A percentile compares a stretch with the other conserved stretches of the same genome.
These are phyloP conservation scores for Eonycteris spelaea DNA, from an alignment of 2,113 vertebrate species.

Conservation along the genomic window DNA sequence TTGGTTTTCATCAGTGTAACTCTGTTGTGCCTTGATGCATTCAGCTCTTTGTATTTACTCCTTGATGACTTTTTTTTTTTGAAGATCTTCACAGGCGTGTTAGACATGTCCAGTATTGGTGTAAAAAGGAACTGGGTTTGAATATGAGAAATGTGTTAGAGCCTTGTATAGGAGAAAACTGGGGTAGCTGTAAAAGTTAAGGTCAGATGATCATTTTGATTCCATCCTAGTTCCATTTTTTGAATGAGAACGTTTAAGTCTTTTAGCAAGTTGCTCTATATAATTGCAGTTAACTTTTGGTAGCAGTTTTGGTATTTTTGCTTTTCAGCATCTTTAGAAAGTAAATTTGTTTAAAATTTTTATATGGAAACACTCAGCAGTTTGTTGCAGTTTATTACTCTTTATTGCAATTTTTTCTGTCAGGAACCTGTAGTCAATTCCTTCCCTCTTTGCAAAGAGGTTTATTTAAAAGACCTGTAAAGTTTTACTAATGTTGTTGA, in stretches of 20 bases:
- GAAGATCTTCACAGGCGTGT: background rate
- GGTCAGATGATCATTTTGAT: background rate
- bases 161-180: background rate
- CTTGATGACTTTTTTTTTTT: background rate
- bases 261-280: background rate
- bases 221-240: background rate
- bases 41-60: background rate
- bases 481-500: background rate
- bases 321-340: background rate
- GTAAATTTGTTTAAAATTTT: constrained; percentile 15
- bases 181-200: background rate
- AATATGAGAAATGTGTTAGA: background rate
- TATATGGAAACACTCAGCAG: background rate
- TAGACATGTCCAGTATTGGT: background rate
- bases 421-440: background rate
- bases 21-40: background rate
- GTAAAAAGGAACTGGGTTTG: background rate
- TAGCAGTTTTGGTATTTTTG: background rate
- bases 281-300: background rate
- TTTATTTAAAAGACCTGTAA: background rate
- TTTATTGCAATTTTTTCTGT: background rate
- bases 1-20: background rate
- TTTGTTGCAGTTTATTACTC: background rate
- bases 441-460: background rate
- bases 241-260: background rate